phyloP scores from a whole-genome alignment of 2,113 vertebrate genomes.

The Chaetops frenatus region DNA sequence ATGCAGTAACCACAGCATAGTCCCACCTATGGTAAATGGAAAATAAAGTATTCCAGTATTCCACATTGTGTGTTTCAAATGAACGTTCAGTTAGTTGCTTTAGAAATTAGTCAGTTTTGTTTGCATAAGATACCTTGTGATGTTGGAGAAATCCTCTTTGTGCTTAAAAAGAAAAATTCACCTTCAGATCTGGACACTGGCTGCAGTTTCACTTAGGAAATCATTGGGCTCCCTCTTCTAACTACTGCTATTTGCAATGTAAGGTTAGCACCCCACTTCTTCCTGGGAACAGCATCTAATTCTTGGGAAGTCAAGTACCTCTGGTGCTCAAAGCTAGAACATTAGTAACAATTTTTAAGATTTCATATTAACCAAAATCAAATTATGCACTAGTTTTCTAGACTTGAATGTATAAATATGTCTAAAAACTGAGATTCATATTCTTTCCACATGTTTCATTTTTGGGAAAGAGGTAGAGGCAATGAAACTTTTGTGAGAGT shows the following conservation, averaged over 20 bases:
- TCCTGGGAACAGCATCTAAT: neutral
- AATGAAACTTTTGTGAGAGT: neutral
- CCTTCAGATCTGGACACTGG: neutral
- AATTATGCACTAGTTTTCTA: neutral
- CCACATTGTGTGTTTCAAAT: slow-evolving; percentile 4
- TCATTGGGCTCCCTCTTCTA: neutral
- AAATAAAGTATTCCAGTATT: slow-evolving; percentile 25
- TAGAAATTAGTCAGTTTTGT: neutral
- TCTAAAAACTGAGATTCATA: neutral
- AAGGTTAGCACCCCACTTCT: neutral
- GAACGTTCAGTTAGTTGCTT: slow-evolving; percentile 21
- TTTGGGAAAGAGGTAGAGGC: neutral
- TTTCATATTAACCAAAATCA: neutral
- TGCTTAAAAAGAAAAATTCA: slow-evolving; percentile 10
- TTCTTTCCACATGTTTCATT: fast-evolving
- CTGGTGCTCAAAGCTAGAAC: neutral
- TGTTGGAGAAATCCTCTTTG: slow-evolving; percentile 26
- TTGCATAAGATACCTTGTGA: slow-evolving; percentile 2
- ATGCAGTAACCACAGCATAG: neutral
- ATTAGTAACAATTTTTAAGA: neutral
- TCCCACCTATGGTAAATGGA: slow-evolving; percentile 4
- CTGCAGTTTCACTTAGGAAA: neutral
- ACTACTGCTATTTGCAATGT: neutral
- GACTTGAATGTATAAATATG: neutral
- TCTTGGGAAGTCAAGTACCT: neutral